Conservation (phyloP, 35 echinoderm and acorn worm genomes). For the Ptychodera flava region DNA sequence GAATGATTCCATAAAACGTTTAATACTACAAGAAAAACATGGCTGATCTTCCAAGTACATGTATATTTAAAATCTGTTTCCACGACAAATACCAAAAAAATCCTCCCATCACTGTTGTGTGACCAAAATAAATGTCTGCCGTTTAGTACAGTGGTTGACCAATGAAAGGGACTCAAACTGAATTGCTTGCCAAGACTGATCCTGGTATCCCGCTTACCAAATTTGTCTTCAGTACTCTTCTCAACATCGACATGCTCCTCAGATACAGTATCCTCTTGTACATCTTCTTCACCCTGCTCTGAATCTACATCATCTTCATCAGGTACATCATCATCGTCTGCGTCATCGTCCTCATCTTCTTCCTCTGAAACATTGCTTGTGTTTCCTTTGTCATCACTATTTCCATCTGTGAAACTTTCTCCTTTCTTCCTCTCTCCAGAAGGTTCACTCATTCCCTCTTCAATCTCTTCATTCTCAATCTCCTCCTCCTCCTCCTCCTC, state of each 20-base stretch:
- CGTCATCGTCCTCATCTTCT: slow-evolving; percentile 23
- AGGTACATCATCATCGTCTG: slow-evolving; percentile 2
- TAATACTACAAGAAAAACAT: no score
- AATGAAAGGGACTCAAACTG: no score
- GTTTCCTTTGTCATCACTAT: neutral
- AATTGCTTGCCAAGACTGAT: no score
- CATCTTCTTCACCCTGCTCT: slow-evolving; percentile 19
- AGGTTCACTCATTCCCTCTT: neutral
- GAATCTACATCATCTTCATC: slow-evolving; percentile 25
- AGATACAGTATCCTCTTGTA: slow-evolving; percentile 3
- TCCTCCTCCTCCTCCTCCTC: neutral
- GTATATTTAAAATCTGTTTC: no score
- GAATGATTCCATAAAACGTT: no score
- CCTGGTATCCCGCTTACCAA: no score
- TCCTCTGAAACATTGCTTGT: neutral
- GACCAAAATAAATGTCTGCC: neutral
- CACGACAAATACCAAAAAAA: neutral
- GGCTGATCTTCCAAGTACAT: no score
- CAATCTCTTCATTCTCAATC: neutral
- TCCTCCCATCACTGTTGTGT: neutral
- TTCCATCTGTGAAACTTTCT: neutral
- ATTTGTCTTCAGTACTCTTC: no score
- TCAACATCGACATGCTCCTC: no score
- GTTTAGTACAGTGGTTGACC: neutral
- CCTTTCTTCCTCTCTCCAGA: neutral